These are phyloP conservation scores for Augiades crinisus DNA, from an alignment of 2,888 invertebrate species.

Conservation along the genomic window DNA sequence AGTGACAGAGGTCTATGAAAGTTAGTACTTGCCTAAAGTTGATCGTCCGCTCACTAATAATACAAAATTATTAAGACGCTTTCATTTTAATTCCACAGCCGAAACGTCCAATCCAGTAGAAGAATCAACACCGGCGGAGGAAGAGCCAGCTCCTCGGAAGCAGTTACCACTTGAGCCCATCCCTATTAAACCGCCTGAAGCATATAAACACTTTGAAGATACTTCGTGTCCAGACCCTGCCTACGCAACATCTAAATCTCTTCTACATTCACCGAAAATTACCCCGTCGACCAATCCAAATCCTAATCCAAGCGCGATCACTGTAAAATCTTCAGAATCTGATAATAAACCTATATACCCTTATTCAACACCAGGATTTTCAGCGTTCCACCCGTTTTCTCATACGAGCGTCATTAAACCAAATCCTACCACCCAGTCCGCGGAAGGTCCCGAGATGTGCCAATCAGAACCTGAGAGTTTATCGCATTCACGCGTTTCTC, in stretches of 20 bases:
- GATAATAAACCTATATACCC: slow-evolving; percentile 63
- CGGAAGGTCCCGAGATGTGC: background rate
- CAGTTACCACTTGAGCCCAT: slow-evolving; percentile 37
- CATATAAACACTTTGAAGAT: slow-evolving; percentile 49
- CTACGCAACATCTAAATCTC: slow-evolving; percentile 56
- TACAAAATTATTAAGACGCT: background rate
- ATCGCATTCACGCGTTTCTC: background rate
- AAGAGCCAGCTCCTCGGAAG: slow-evolving; percentile 33
- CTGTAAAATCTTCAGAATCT: slow-evolving; percentile 56
- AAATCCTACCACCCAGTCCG: background rate
- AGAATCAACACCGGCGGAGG: background rate
- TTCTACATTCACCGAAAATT: slow-evolving; percentile 67
- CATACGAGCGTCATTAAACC: slow-evolving; percentile 48
- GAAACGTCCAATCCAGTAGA: background rate
- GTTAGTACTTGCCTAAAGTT: too few relatives aligned
- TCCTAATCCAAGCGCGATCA: slow-evolving; percentile 66
- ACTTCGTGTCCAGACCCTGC: slow-evolving; percentile 35
- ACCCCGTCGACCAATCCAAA: slow-evolving; percentile 76
- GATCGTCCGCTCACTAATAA: too few relatives aligned
- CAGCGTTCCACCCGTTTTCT: slow-evolving; percentile 70
- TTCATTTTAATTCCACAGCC: background rate
- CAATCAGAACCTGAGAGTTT: background rate
- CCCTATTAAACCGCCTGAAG: slow-evolving; percentile 46
- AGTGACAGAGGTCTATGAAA: too few relatives aligned
- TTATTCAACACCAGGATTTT: slow-evolving; percentile 71